These are phyloP conservation scores for Crepidodera aurea DNA, from an alignment of 2,888 invertebrate genomes.

Conservation along the genomic window DNA sequence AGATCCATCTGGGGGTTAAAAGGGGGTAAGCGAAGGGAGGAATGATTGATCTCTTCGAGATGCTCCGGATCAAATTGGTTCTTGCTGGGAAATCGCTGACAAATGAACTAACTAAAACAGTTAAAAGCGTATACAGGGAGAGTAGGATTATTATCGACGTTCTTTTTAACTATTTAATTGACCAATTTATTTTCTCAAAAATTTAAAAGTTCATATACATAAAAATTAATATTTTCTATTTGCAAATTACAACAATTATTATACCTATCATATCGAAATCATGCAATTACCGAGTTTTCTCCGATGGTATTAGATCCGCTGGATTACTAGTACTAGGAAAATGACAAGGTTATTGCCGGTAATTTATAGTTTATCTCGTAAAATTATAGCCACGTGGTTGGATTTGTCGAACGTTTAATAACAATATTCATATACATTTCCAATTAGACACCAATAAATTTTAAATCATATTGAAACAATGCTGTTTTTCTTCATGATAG, in stretches of 20 bases:
- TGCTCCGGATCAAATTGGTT: slow-evolving; percentile 15
- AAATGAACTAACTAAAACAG: slow-evolving; percentile 1
- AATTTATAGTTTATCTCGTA: background rate
- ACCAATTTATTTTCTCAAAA: too few relatives aligned
- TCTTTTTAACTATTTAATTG: too few relatives aligned
- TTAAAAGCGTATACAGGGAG: background rate
- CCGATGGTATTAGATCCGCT: background rate
- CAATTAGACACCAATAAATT: too few relatives aligned
- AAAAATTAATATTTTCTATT: too few relatives aligned
- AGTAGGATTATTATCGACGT: background rate
- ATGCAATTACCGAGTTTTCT: background rate
- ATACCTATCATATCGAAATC: background rate
- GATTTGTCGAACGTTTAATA: background rate
- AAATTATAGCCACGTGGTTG: background rate
- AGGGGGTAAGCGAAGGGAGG: background rate
- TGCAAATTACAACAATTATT: too few relatives aligned
- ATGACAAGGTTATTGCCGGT: background rate
- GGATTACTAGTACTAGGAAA: background rate
- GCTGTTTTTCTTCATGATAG: too few relatives aligned
- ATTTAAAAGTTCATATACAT: too few relatives aligned
- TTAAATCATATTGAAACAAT: too few relatives aligned
- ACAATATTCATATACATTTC: background rate
- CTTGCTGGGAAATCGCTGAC: background rate
- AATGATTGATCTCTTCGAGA: slow-evolving; percentile 12
- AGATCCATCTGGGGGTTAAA: slow-evolving; percentile 7